Conservation (phyloP, 2,797 vertebrate species). For the Anolis apletophallus region DNA sequence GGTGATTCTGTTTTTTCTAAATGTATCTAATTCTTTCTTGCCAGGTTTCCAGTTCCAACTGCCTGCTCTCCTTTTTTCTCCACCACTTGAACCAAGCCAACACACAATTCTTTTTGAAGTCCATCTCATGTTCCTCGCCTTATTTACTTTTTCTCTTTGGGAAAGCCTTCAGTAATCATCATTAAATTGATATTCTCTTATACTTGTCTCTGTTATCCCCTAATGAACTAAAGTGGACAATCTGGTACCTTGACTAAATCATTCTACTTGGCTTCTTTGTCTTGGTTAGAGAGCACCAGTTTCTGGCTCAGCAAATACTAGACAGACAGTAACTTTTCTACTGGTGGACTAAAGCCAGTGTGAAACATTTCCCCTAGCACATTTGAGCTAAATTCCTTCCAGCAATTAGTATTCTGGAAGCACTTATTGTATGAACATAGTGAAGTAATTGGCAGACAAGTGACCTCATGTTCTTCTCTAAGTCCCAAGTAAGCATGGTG, state of each 20-base stretch:
- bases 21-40: neutral
- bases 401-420: neutral
- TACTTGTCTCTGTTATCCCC: neutral
- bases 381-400: neutral
- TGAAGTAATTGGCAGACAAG: neutral
- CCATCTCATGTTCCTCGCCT: too few relatives aligned
- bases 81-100: neutral
- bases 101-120: neutral
- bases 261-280: neutral
- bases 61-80: neutral
- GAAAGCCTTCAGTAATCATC: too few relatives aligned
- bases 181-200: too few relatives aligned
- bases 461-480: neutral
- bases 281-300: neutral
- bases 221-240: neutral
- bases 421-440: neutral
- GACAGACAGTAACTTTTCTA: neutral
- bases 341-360: neutral
- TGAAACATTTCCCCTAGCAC: neutral
- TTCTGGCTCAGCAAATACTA: neutral
- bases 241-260: neutral
- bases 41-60: too few relatives aligned
- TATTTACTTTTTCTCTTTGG: too few relatives aligned
- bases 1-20: neutral
- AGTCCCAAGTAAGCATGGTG: neutral